phyloP scores from a whole-genome alignment of 2,888 invertebrate species.

The Heliothis peltigera region DNA sequence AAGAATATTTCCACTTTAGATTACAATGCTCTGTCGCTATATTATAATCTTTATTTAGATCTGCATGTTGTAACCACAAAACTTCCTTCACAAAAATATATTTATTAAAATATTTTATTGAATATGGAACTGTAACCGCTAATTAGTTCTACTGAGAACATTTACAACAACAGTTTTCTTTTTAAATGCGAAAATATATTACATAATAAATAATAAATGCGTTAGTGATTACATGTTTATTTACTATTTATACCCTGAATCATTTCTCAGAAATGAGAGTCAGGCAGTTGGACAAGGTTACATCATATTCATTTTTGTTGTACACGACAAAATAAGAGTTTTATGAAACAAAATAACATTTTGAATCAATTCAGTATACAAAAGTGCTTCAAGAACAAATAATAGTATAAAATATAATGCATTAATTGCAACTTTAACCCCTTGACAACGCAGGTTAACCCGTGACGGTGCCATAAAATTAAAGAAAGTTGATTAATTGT shows the following conservation, averaged over 20 bases:
- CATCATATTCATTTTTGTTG: slow-evolving; percentile 51
- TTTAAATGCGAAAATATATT: slow-evolving; percentile 67
- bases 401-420: slow-evolving; percentile 48
- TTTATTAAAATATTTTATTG: slow-evolving; percentile 80
- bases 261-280: slow-evolving; percentile 61
- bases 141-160: slow-evolving; percentile 63
- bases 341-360: slow-evolving; percentile 45
- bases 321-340: slow-evolving; percentile 51
- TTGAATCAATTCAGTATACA: slow-evolving; percentile 41
- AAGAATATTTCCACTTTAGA: slow-evolving; percentile 83
- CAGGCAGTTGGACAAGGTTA: slow-evolving; percentile 53
- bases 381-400: slow-evolving; percentile 51
- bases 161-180: slow-evolving; percentile 66
- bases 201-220: slow-evolving; percentile 64
- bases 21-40: slow-evolving; percentile 74
- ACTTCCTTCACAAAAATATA: slow-evolving; percentile 87
- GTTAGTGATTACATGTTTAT: slow-evolving; percentile 49
- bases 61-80: slow-evolving; percentile 77
- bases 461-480: slow-evolving; percentile 24
- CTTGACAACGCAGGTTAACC: slow-evolving; percentile 47
- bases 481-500: slow-evolving; percentile 20
- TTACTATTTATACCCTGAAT: slow-evolving; percentile 40
- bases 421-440: slow-evolving; percentile 35
- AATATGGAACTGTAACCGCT: slow-evolving; percentile 84
- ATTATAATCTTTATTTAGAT: slow-evolving; percentile 64